Evolutionary conservation across 2,113 vertebrate genomes (phyloP), one percentile per base, ranked within the genome.

Genomic region (Phalacrocorax aristotelis): DNA sequence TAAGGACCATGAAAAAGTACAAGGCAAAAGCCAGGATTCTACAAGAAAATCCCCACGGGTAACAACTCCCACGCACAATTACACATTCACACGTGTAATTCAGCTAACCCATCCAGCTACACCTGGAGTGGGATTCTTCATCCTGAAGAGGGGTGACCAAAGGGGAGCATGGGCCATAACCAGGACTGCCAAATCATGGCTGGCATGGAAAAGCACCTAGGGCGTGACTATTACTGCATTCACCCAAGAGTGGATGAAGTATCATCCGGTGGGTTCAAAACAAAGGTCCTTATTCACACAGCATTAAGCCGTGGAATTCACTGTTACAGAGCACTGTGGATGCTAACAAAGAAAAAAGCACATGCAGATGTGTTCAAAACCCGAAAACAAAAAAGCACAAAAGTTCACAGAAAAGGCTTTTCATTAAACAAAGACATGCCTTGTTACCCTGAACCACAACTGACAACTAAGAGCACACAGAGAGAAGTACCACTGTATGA

Each of bases 241-340:
- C 44, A 30, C 23, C 42, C 52, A 42, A 66, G 7, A 89, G 60
- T 10, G 42, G 80, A 64, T 23, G 55, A 93, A 78, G 69, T 27
- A 52, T 20, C 64, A 74, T 8, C 18, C 9, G 1, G 82, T 19
- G 12, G 7, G 26, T n/a, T 85, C 87, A 57, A 74, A 87, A 96
- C 70, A 94, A 93, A 77, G 44, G 13, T 83, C 34, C n/a, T 95
- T 54, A 64, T 49, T 91, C 92, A 94, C 49, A 77, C 55, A 80
- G 46, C 54, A 69, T 52, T 79, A 54, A 72, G 22, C 30, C 30
- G 48, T 0, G 36, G 30, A 80, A 96, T 55, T 69, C 77, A 64
- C 58, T 65, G 57, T 17, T 29, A 65, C 48, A 57, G 34, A 48
- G 61, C 40, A 71, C 44, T 52, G 44, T 2, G 27, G 21, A 55